Evolutionary conservation across 2,113 vertebrate species (phyloP).

Genomic region (Entomyzon cyanotis): DNA sequence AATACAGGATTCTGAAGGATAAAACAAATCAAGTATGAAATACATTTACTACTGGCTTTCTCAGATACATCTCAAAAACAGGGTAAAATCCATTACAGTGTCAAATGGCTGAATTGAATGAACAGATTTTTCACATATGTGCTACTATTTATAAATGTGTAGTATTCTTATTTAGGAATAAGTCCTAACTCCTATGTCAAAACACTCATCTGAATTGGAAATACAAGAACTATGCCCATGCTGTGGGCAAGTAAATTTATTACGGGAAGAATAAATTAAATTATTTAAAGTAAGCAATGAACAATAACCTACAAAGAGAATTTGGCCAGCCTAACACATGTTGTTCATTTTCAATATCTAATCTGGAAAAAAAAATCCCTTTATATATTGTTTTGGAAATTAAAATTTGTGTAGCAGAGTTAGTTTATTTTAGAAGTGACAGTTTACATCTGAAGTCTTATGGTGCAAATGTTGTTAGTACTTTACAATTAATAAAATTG

Average conservation of each 20-base stretch:
- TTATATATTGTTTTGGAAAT: background rate
- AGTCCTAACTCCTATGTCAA: background rate
- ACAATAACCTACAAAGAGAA: background rate
- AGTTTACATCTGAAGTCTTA: background rate
- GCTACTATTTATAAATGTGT: background rate
- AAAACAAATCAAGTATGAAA: conserved; percentile 14
- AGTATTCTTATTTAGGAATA: background rate
- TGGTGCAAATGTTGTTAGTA: background rate
- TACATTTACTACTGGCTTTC: background rate
- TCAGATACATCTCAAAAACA: background rate
- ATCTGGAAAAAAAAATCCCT: background rate
- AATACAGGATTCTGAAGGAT: background rate
- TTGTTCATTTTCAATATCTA: background rate
- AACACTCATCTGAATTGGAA: background rate
- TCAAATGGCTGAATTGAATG: background rate
- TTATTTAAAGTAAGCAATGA: background rate
- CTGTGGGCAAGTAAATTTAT: background rate
- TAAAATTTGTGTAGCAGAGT: background rate
- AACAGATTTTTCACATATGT: background rate
- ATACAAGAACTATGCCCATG: background rate
- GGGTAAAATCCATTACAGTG: background rate
- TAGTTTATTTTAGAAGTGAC: background rate
- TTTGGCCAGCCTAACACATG: background rate
- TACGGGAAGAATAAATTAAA: background rate
- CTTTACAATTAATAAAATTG: background rate